phyloP scores from a whole-genome alignment of 2,113 vertebrate species.

The Neotoma lepida region DNA sequence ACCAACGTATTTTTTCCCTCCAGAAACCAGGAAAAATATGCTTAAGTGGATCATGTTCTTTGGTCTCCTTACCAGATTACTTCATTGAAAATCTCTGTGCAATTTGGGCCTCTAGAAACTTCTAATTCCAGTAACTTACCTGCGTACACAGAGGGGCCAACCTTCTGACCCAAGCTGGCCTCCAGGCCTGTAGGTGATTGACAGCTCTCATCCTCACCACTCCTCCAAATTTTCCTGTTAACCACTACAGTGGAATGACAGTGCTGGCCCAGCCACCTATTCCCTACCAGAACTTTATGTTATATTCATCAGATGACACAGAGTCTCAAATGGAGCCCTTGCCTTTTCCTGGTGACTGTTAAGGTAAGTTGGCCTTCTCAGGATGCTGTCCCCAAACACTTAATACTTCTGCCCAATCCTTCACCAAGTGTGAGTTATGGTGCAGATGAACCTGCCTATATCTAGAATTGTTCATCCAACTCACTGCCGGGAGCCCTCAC shows the following conservation, averaged over 20 bases:
- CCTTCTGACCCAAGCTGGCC: not conserved
- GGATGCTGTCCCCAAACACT: not conserved
- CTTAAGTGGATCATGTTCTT: conserved; percentile 27
- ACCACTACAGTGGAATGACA: not conserved
- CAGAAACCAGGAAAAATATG: not conserved
- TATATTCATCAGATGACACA: not conserved
- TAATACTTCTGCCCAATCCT: not conserved
- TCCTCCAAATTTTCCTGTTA: not conserved
- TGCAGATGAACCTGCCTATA: conserved; percentile 52
- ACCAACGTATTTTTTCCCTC: not conserved
- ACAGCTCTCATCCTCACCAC: not conserved
- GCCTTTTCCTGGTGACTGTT: not conserved
- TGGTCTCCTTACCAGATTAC: conserved; percentile 11
- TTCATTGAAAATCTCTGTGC: not conserved
- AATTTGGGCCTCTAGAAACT: not conserved
- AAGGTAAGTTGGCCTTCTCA: not conserved
- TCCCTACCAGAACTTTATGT: not conserved
- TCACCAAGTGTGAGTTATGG: conserved; percentile 41
- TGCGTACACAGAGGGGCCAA: not conserved
- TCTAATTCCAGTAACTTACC: conserved; percentile 41
- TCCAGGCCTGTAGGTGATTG: not conserved
- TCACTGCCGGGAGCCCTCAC: conserved; percentile 27
- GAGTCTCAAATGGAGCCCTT: not conserved
- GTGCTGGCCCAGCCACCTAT: not conserved
- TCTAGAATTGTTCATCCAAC: conserved; percentile 6